Percentiles rank a stretch among this genome's conserved stretches.
Evolutionary conservation across 2,797 vertebrate genomes (phyloP).

Genomic region (Coregonus sp.): DNA sequence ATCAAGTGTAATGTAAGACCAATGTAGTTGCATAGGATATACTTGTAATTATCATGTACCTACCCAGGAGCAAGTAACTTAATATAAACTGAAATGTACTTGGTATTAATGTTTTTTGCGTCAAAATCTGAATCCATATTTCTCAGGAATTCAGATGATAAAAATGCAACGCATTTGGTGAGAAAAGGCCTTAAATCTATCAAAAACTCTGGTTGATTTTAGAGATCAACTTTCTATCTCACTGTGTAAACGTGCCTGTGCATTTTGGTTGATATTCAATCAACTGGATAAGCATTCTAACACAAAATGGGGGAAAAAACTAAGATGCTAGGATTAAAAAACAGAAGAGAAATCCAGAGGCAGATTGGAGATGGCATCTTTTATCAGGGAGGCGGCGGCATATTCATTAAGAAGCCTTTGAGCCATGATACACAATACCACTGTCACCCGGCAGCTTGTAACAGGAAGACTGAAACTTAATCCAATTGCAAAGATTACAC

Average conservation of each 20-base stretch:
- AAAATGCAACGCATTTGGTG: too few relatives aligned
- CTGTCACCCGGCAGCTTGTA: conserved; percentile 31
- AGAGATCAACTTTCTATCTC: conserved; percentile 24
- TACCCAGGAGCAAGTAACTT: too few relatives aligned
- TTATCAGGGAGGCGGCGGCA: conserved; percentile 42
- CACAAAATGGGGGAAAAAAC: conserved; percentile 37
- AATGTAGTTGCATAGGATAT: too few relatives aligned
- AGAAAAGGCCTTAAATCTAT: background rate
- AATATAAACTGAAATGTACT: too few relatives aligned
- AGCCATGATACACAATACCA: conserved; percentile 19
- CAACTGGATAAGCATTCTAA: conserved; percentile 37
- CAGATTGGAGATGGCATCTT: conserved; percentile 51
- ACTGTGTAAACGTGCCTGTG: conserved; percentile 25
- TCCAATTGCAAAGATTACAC: conserved; percentile 65
- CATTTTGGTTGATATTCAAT: conserved; percentile 42
- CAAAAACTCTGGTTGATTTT: conserved; percentile 39
- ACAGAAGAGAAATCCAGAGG: conserved; percentile 41
- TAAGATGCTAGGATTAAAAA: conserved; percentile 45
- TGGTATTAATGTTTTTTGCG: too few relatives aligned
- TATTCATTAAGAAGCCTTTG: conserved; percentile 58
- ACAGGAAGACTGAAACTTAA: conserved; percentile 54
- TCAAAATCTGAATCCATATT: too few relatives aligned
- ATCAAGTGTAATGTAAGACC: too few relatives aligned
- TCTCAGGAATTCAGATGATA: too few relatives aligned
- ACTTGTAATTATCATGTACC: too few relatives aligned